A percentile compares a stretch with the other conserved stretches of the same genome.
phyloP scores from a whole-genome alignment of 2,113 vertebrate species.

The Solea solea region DNA sequence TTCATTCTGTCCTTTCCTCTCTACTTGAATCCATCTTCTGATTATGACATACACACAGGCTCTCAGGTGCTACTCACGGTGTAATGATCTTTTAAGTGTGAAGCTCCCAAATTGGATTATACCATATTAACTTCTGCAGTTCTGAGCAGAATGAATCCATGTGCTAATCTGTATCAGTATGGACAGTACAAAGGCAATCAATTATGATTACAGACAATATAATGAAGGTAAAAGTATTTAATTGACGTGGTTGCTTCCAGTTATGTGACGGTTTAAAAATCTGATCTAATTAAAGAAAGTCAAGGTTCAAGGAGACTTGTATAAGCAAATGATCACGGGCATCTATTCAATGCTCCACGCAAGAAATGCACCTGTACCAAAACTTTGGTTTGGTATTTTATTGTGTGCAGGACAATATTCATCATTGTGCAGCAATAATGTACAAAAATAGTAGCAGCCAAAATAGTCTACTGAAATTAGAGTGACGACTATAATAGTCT shows the following conservation, averaged over 20 bases:
- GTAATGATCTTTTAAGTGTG: conserved; percentile 46
- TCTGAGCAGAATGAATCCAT: conserved; percentile 25
- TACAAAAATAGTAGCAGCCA: no score
- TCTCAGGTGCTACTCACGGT: conserved; percentile 45
- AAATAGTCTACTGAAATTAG: no score
- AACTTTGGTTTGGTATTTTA: neutral
- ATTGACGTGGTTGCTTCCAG: neutral
- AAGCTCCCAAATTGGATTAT: conserved; percentile 38
- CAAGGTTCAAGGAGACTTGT: no score
- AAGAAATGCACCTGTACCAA: neutral
- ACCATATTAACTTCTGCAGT: conserved; percentile 19
- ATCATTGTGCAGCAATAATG: no score
- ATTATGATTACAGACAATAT: neutral
- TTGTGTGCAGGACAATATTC: neutral
- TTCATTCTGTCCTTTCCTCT: conserved; percentile 49
- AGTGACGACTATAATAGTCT: no score
- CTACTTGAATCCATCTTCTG: conserved; percentile 26
- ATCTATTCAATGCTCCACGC: neutral
- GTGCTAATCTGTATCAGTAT: conserved; percentile 22
- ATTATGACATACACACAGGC: conserved; percentile 37
- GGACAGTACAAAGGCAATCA: conserved; percentile 3
- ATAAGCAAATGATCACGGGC: neutral
- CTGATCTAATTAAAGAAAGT: no score
- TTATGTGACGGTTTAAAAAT: neutral
- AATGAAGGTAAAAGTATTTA: conserved; percentile 10